A percentile compares a stretch with the other conserved stretches of the same genome.
Conservation (phyloP, 2,113 vertebrate species). For the Heteronetta atricapilla region DNA sequence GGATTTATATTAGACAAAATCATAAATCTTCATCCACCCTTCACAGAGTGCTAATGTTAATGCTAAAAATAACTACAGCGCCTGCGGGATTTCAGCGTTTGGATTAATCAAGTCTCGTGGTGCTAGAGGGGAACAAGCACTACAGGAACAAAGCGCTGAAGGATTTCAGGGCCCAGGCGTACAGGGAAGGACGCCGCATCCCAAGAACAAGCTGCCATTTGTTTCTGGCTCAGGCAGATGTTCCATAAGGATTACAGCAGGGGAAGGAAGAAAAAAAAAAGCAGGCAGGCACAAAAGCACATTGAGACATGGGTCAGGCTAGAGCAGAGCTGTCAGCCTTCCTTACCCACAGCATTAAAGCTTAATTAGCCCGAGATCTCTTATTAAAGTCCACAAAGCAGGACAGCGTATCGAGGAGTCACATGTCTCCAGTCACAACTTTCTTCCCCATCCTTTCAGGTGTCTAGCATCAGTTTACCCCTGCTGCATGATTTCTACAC, state of each 20-base stretch:
- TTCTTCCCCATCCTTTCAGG: neutral
- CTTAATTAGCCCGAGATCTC: neutral
- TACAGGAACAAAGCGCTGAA: constrained; percentile 18
- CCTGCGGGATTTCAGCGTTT: neutral
- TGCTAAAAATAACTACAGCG: constrained; percentile 65
- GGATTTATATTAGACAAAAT: constrained; percentile 50
- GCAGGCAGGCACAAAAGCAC: neutral
- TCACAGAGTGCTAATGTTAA: constrained; percentile 41
- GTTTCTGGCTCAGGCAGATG: constrained; percentile 33
- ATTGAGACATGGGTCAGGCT: neutral
- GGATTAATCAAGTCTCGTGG: constrained; percentile 52
- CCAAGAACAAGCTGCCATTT: neutral
- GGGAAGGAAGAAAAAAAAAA: neutral
- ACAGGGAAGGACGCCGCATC: rapidly evolving
- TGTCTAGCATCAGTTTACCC: neutral
- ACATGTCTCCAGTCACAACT: neutral
- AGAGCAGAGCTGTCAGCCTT: neutral
- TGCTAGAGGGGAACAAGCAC: neutral
- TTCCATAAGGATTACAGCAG: constrained; percentile 9
- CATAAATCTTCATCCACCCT: constrained; percentile 52
- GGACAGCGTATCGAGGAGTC: neutral
- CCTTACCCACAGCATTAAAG: neutral
- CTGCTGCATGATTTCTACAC: neutral
- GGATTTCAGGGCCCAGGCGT: neutral
- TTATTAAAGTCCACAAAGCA: neutral